Conservation (phyloP, 2,888 invertebrate genomes). For the Parnassius glacialis region DNA sequence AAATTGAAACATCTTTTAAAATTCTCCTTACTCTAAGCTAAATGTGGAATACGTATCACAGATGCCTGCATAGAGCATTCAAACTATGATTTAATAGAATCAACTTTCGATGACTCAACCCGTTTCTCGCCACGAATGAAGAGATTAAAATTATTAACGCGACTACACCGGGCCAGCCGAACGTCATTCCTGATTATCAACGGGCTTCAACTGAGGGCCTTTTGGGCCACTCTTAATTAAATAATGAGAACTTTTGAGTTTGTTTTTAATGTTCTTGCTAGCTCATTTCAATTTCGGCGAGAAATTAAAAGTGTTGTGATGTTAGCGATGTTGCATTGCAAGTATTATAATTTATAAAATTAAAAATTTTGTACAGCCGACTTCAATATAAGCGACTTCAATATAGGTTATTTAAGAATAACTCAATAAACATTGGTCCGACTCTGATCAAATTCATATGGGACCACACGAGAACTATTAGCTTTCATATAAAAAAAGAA, state of each 20-base stretch:
- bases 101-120: conserved; percentile 26
- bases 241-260: conserved; percentile 49
- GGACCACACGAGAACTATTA: too few species aligned
- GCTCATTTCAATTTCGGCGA: conserved; percentile 15
- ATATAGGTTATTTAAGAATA: too few species aligned
- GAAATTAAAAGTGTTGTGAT: conserved; percentile 7
- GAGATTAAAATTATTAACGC: conserved; percentile 66
- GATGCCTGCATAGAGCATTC: conserved; percentile 7
- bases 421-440: too few species aligned
- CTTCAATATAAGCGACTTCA: too few species aligned
- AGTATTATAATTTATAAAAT: too few species aligned
- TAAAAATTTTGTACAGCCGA: too few species aligned
- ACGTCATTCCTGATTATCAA: conserved; percentile 71
- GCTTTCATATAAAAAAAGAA: too few species aligned
- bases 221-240: conserved; percentile 55
- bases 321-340: background rate
- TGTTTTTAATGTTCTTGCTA: conserved; percentile 12
- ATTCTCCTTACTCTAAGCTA: background rate
- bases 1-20: background rate
- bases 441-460: too few species aligned
- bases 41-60: background rate
- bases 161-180: conserved; percentile 48
- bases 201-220: conserved; percentile 50
- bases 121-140: conserved; percentile 44
- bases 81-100: conserved; percentile 28